These are phyloP conservation scores for Murina feae DNA, from an alignment of 2,113 vertebrate species.

Conservation along the genomic window DNA sequence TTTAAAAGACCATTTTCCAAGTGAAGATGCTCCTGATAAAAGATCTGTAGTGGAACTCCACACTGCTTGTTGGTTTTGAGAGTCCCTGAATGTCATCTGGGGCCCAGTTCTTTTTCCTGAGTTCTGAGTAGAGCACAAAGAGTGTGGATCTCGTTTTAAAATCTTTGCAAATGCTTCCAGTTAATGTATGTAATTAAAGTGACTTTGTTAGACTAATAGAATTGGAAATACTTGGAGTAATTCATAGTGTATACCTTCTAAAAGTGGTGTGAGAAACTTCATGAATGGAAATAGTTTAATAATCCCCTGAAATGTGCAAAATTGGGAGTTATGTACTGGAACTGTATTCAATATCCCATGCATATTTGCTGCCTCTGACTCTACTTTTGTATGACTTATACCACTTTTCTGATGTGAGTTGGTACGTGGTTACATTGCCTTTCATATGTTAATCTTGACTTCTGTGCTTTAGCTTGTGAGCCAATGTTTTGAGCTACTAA, in stretches of 20 bases:
- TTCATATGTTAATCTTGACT: neutral
- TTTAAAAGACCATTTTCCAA: neutral
- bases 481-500: neutral
- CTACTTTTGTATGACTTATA: neutral
- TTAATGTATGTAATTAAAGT: conserved; percentile 17
- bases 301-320: neutral
- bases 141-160: neutral
- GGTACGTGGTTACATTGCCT: neutral
- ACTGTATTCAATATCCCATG: neutral
- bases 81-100: neutral
- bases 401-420: neutral
- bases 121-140: neutral
- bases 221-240: neutral
- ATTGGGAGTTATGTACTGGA: neutral
- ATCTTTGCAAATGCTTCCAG: neutral
- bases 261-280: neutral
- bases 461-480: neutral
- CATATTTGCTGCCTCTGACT: neutral
- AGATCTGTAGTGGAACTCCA: neutral
- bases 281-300: neutral
- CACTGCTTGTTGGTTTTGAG: neutral
- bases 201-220: neutral
- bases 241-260: neutral
- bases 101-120: neutral
- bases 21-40: neutral